These are phyloP conservation scores for Drosophila ficusphila DNA, from an alignment of 1,140 invertebrate species.

Conservation along the genomic window DNA sequence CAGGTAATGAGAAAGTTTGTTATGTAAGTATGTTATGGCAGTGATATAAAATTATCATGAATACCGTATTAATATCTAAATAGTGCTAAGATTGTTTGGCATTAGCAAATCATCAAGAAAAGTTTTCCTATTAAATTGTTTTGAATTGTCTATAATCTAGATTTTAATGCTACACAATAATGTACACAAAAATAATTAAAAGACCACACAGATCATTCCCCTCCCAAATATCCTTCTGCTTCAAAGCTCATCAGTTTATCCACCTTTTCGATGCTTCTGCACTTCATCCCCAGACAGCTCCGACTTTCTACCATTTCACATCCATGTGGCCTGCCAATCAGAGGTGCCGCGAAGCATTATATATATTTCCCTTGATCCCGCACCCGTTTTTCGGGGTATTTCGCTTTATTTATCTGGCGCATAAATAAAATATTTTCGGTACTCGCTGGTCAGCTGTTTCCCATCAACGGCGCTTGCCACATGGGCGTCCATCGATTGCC, in stretches of 20 bases:
- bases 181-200: neutral
- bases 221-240: neutral
- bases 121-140: too few relatives aligned
- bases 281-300: conserved; percentile 21
- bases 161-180: too few relatives aligned
- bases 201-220: conserved; percentile 2
- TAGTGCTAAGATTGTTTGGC: too few relatives aligned
- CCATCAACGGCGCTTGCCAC: conserved; percentile 74
- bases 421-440: conserved; percentile 81
- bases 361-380: neutral
- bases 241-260: neutral
- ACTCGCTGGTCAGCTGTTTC: conserved; percentile 75
- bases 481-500: conserved; percentile 42
- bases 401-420: conserved; percentile 69
- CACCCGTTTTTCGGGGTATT: conserved; percentile 21
- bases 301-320: conserved; percentile 30
- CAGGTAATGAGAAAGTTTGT: conserved; percentile 5
- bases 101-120: too few relatives aligned
- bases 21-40: neutral
- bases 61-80: too few relatives aligned
- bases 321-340: conserved; percentile 45
- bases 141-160: too few relatives aligned
- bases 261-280: conserved; percentile 12
- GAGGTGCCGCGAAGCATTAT: conserved; percentile 16
- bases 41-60: too few relatives aligned